These are phyloP conservation scores for Dolichallabes microphthalmus DNA, from an alignment of 2,113 vertebrate genomes.

Conservation along the genomic window DNA sequence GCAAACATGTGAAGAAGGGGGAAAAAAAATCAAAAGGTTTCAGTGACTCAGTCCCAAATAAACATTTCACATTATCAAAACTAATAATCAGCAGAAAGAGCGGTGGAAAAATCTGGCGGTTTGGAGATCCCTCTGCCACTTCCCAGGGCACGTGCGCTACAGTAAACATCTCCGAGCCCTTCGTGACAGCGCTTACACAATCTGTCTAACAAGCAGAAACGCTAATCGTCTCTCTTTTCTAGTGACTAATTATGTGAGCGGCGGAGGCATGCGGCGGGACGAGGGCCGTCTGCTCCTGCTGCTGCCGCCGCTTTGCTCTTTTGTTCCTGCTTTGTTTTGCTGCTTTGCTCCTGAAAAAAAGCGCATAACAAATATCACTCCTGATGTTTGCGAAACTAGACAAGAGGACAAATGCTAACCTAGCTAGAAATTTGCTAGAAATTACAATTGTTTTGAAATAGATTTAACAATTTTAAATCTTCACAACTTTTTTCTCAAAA, in stretches of 20 bases:
- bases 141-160: conserved; percentile 31
- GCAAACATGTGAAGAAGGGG: not conserved
- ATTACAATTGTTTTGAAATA: not conserved
- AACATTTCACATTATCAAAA: not conserved
- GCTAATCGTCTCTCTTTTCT: conserved; percentile 58
- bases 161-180: conserved; percentile 37
- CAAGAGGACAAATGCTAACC: not conserved
- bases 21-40: not conserved
- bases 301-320: conserved; percentile 13
- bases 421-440: not conserved
- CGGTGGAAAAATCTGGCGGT: not conserved
- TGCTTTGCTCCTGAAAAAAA: not conserved
- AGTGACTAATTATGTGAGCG: conserved; percentile 60
- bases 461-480: not conserved
- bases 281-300: conserved; percentile 24
- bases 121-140: conserved; percentile 28
- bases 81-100: conserved; percentile 12
- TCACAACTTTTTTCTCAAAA: not conserved
- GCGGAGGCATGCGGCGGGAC: conserved; percentile 61
- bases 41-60: conserved; percentile 7
- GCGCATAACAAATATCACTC: not conserved
- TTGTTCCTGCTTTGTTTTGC: conserved; percentile 23
- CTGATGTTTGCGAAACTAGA: not conserved
- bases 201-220: conserved; percentile 65
- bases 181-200: conserved; percentile 58